A percentile compares a stretch with the other conserved stretches of the same genome.
phyloP scores from a whole-genome alignment of 2,888 invertebrate genomes.

The Zygogramma bicolorata region DNA sequence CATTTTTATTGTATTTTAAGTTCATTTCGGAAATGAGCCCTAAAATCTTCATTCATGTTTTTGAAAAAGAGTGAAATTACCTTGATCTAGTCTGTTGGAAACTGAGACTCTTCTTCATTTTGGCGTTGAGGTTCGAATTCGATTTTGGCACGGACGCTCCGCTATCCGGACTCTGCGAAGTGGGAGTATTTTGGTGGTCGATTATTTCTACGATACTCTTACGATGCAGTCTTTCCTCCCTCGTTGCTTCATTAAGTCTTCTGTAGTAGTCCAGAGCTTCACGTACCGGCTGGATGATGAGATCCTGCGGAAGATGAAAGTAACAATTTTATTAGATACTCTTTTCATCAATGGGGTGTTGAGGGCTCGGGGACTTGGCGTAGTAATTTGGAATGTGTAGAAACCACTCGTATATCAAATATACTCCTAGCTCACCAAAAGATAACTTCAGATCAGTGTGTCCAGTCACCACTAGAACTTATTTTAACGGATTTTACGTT shows the following conservation, averaged over 20 bases:
- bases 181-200: slow-evolving; percentile 58
- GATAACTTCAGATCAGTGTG: no score
- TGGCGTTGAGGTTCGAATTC: slow-evolving; percentile 69
- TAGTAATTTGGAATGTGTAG: no score
- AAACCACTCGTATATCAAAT: no score
- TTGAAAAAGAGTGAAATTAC: slow-evolving; percentile 46
- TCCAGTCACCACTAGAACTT: no score
- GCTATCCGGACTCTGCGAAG: slow-evolving; percentile 67
- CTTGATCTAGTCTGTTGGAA: slow-evolving; percentile 64
- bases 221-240: slow-evolving; percentile 72
- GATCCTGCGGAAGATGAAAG: slow-evolving; percentile 65
- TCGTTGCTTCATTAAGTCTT: slow-evolving; percentile 73
- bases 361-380: no score
- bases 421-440: no score
- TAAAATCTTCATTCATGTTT: background rate
- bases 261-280: slow-evolving; percentile 75
- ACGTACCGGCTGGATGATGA: slow-evolving; percentile 74
- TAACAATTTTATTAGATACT: background rate
- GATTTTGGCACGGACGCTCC: slow-evolving; percentile 65
- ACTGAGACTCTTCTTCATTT: slow-evolving; percentile 69
- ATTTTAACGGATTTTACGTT: no score
- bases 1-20: no score
- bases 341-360: no score
- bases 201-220: slow-evolving; percentile 71
- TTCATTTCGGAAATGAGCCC: no score